Evolutionary conservation across 1,140 invertebrate genomes (phyloP).

Genomic region (Microplitis mediator): DNA sequence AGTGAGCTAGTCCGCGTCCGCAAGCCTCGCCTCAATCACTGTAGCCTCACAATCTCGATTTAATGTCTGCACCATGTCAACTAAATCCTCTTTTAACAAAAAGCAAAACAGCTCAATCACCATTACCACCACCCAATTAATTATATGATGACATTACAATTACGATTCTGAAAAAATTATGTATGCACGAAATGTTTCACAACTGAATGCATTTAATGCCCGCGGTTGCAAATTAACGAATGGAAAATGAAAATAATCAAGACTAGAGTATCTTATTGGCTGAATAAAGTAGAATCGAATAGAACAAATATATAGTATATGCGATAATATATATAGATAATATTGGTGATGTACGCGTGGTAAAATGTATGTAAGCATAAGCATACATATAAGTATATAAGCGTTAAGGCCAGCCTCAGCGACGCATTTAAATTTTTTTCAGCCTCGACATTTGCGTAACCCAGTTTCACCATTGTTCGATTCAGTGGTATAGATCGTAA

Average conservation of each 20-base stretch:
- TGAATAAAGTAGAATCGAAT: too few species aligned
- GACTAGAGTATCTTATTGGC: too few species aligned
- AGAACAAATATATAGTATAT: not conserved
- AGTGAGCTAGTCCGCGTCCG: not conserved
- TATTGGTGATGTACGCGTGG: not conserved
- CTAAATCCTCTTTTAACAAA: not conserved
- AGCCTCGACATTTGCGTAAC: conserved; percentile 62
- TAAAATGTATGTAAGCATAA: not conserved
- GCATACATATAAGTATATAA: not conserved
- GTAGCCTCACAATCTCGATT: conserved; percentile 20
- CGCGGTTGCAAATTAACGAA: too few species aligned
- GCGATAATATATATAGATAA: not conserved
- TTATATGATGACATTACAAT: too few species aligned
- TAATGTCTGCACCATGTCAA: not conserved
- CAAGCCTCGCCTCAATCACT: conserved; percentile 43
- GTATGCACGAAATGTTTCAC: too few species aligned
- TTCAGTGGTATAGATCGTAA: conserved; percentile 58
- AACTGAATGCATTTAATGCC: too few species aligned
- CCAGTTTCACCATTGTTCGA: conserved; percentile 61
- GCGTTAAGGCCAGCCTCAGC: conserved; percentile 20
- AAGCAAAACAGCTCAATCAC: too few species aligned
- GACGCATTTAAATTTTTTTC: conserved; percentile 55
- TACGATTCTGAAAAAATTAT: too few species aligned
- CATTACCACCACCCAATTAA: too few species aligned
- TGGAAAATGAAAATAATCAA: too few species aligned